Base-by-base conservation (phyloP, 2,113 vertebrate genomes). In the Prinia subflava region DNA sequence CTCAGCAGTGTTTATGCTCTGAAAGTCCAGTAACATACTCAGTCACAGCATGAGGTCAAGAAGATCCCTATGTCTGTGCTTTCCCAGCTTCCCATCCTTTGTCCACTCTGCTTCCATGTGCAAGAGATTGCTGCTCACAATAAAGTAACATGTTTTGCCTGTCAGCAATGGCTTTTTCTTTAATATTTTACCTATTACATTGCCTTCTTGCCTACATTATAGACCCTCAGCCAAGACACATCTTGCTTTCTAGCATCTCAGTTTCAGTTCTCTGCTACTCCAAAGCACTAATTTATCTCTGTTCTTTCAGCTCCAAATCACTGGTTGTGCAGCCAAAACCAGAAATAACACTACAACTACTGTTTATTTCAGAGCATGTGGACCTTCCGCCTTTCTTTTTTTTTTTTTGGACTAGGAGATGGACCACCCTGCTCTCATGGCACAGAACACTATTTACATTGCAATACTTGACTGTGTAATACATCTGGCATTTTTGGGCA, bases 401-500 rank as follows among this genome's bases (percentile, higher is more conserved):
- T 4, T 60, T 71, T 39, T 75, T 71, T 62, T 41, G 3, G 90
- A 95, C 97, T 89, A 97, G 94, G 97, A 98, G 98, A 98, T 96
- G 98, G 99, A 99, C 99, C 99, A 99, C 99, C 99, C 99, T 98
- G 99, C 98, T 99, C 97, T 99, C 97, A 97, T 99, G 99, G 99
- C 99, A 99, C 98, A 97, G 97, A 98, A 97, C 97, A 98, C 97
- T 99, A 99, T 99, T 99, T 99, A 99, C 99, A 99, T 98, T 99
- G 99, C 99, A 98, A 98, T 98, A 98, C 98, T 98, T 98, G 98
- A 98, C 99, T 99, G 98, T 99, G 99, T 99, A 99, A 99, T 99
- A 99, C 99, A 99, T 99, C 99, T 99, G 99, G 99, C 98, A 99
- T 99, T 99, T 99, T 99, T 98, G 98, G 98, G 99, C 98, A 98